These are phyloP conservation scores for Eurois occulta DNA, from an alignment of 2,888 invertebrate genomes.

Conservation along the genomic window DNA sequence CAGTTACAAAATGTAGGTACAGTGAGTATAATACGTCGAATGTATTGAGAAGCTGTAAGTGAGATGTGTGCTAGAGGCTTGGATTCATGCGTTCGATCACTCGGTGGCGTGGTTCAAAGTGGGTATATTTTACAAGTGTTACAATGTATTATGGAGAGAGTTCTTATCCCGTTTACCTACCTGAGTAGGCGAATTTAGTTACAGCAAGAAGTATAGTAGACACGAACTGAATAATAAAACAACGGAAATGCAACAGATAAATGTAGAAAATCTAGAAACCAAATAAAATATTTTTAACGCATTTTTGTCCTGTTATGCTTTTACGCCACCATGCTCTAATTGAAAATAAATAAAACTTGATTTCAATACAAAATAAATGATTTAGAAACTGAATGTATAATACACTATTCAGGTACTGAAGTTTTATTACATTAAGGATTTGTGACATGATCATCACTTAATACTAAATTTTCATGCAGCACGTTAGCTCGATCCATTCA, in stretches of 20 bases:
- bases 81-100: slow-evolving; percentile 90
- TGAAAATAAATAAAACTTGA: slow-evolving; percentile 51
- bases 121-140: slow-evolving; percentile 87
- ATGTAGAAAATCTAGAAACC: slow-evolving; percentile 66
- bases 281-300: slow-evolving; percentile 55
- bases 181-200: slow-evolving; percentile 72
- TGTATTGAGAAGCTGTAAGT: slow-evolving; percentile 90
- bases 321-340: slow-evolving; percentile 80
- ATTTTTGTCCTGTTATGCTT: slow-evolving; percentile 61
- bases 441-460: slow-evolving; percentile 70
- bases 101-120: slow-evolving; percentile 90
- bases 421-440: slow-evolving; percentile 63
- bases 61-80: slow-evolving; percentile 90
- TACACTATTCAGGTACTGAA: slow-evolving; percentile 69
- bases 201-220: slow-evolving; percentile 70
- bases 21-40: slow-evolving; percentile 85
- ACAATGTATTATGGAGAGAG: slow-evolving; percentile 84
- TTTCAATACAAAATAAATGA: slow-evolving; percentile 61
- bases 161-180: slow-evolving; percentile 80
- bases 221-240: slow-evolving; percentile 70
- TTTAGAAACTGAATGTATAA: slow-evolving; percentile 60
- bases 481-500: slow-evolving; percentile 82
- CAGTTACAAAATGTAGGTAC: slow-evolving; percentile 84
- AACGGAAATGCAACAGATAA: slow-evolving; percentile 66
- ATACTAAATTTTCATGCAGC: slow-evolving; percentile 82